Percentiles rank a stretch among this genome's conserved stretches.
phyloP scores from a whole-genome alignment of 2,888 invertebrate genomes.

The Chalcosyrphus nemorum region DNA sequence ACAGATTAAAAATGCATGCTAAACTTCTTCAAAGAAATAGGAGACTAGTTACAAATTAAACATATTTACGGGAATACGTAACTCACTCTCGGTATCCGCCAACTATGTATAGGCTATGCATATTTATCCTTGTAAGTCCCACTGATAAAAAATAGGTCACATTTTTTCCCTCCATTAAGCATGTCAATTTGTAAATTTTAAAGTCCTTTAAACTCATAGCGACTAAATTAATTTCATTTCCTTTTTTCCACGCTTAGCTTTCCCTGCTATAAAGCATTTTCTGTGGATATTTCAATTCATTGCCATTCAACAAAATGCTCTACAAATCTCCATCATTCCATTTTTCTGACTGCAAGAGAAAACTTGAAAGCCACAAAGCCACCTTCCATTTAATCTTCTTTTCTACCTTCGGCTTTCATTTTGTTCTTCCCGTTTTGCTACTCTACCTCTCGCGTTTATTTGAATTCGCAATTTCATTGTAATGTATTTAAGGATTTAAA shows the following conservation, averaged over 20 bases:
- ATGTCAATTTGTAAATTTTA: not conserved
- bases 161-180: not conserved
- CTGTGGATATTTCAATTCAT: constrained; percentile 6
- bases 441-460: constrained; percentile 18
- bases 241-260: not conserved
- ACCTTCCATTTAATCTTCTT: constrained; percentile 19
- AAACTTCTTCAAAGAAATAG: no score
- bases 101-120: not conserved
- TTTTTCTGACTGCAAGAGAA: not conserved
- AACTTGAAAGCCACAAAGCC: constrained; percentile 8
- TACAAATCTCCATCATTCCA: constrained; percentile 11
- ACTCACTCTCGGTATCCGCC: no score
- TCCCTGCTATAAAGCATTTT: not conserved
- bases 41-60: no score
- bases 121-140: no score
- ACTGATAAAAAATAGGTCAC: not conserved
- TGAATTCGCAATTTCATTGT: constrained; percentile 44
- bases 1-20: no score
- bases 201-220: not conserved
- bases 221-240: not conserved
- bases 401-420: constrained; percentile 10
- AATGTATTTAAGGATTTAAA: constrained; percentile 55
- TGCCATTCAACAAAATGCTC: constrained; percentile 10
- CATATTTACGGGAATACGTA: no score
- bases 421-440: not conserved